These are phyloP conservation scores for Lichenostomus cassidix DNA, from an alignment of 2,113 vertebrate species.

Conservation along the genomic window DNA sequence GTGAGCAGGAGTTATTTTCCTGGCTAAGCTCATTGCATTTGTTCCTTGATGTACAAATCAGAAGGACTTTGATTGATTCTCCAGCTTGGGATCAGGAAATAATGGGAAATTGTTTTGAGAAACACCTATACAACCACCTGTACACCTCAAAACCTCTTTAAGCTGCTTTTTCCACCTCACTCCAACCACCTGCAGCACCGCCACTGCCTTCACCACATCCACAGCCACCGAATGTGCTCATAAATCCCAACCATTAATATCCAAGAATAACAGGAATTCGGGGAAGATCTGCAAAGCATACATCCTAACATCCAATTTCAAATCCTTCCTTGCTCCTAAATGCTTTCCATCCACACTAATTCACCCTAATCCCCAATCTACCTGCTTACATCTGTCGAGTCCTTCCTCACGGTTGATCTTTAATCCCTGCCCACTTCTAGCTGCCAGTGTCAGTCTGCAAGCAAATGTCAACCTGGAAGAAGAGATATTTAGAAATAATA, in stretches of 20 bases:
- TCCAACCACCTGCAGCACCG: background rate
- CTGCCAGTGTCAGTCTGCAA: background rate
- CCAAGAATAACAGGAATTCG: background rate
- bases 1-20: background rate
- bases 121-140: background rate
- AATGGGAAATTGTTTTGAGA: background rate
- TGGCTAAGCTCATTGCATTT: background rate
- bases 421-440: constrained; percentile 5
- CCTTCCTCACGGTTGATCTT: background rate
- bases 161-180: background rate
- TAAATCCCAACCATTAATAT: background rate
- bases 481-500: background rate
- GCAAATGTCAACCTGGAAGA: background rate
- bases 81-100: background rate
- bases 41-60: background rate
- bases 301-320: background rate
- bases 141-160: background rate
- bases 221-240: background rate
- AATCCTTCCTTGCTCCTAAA: background rate
- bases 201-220: background rate
- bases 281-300: background rate
- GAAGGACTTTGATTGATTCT: background rate
- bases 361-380: constrained; percentile 21
- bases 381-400: background rate
- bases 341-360: background rate